Percentiles rank a stretch among this genome's conserved stretches.
Evolutionary conservation across 2,113 vertebrate species (phyloP).

Genomic region (zebrafish (Danio rerio)): DNA sequence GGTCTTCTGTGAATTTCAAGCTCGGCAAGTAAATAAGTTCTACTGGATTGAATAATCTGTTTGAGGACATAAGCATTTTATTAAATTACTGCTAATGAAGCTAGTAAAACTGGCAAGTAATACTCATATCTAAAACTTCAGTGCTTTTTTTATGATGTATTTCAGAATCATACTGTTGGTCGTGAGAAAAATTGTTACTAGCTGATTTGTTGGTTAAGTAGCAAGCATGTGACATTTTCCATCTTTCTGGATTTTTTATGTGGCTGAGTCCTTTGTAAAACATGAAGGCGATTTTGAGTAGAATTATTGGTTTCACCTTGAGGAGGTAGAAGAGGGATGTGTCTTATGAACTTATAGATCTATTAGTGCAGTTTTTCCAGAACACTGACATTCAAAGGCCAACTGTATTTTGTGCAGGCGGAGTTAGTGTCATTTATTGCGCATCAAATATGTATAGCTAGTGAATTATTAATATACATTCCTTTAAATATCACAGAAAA

Average conservation of each 20-base stretch:
- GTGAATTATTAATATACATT: no score
- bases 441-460: no score
- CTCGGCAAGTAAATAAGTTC: not conserved
- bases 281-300: not conserved
- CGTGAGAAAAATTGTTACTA: not conserved
- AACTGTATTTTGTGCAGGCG: no score
- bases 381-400: not conserved
- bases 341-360: not conserved
- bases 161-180: not conserved
- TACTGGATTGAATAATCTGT: not conserved
- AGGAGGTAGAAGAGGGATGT: not conserved
- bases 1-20: not conserved
- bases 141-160: not conserved
- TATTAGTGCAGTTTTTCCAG: not conserved
- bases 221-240: not conserved
- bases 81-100: not conserved
- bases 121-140: not conserved
- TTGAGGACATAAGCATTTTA: not conserved
- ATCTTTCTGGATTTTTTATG: not conserved
- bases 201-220: constrained; percentile 8
- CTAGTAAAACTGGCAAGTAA: not conserved
- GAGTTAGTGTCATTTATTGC: no score
- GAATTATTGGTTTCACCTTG: constrained; percentile 15
- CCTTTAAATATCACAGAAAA: no score
- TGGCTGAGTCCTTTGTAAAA: not conserved